Evolutionary conservation across 2,888 invertebrate species (phyloP), one percentile per base, ranked within the genome.

Genomic region (Rhamnusium bicolor): DNA sequence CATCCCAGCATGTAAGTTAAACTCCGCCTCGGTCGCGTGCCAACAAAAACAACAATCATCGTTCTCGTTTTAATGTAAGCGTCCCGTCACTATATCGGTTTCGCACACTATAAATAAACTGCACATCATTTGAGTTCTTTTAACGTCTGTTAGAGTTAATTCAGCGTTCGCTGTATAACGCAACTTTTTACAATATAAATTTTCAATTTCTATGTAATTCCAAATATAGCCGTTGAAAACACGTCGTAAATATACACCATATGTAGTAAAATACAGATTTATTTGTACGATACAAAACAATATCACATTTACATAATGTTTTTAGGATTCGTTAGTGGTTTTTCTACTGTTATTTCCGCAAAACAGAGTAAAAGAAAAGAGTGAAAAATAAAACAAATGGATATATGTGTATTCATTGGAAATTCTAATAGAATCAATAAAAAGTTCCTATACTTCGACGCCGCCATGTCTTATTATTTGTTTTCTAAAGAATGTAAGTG

Each of bases 401-500:
- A 51, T 7, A 24, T 18, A 60, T 16, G 12, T 32, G 58, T 60
- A 60, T 60, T 60, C 32, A 60, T 60, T 14, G 58, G 58, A 18
- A 60, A 60, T 60, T 60, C 16, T 16, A 32, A 60, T 60, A 60
- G 58, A 60, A 60, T 60, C 58, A 40, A 60, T 60, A 60, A 32
- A n/a, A 18, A 60, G 58, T 60, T 56, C 27, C 27, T 6, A 2
- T 53, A 56, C 27, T 14, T 14, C 27, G 32, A 16, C 18, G 58
- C 58, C 58, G 12, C 14, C 27, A 29, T 32, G 29, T 60, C 51
- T 18, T 18, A 18, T 16, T 51, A 51, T 51, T 51, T 51, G 19
- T 18, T 51, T 51, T 51, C 19, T 51, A 18, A 18, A 51, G 51
- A 19, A 18, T 51, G 19, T 40, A 12, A 40, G 40, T 40, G n/a